Base-by-base conservation (phyloP, 2,797 vertebrate species). In the Pampus argenteus region DNA sequence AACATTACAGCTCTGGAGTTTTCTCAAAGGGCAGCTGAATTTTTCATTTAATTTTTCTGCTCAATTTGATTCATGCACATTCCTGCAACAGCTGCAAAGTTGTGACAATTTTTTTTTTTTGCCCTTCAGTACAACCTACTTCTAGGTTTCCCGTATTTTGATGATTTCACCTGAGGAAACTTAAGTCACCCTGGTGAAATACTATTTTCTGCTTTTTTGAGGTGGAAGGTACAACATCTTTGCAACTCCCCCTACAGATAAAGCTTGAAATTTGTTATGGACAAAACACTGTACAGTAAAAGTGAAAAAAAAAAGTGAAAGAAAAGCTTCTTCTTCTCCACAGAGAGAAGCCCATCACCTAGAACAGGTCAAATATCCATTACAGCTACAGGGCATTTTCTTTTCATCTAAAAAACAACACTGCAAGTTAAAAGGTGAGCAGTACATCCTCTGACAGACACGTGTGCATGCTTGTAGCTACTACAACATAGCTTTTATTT, bases 351-450 rank as follows among this genome's bases (percentile, higher is more conserved):
- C 57, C 58, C 57, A 51, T 66, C 50, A 48, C 59, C 26, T 83
- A 48, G 31, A 68, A 75, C 66, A 69, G 82, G 86, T 86, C 82
- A 88, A 82, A 59, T 52, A 77, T 64, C 57, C 56, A 59, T 68
- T 59, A 71, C 38, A 59, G 73, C 68, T 68, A 28, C 45, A 25
- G 45, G 68, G 58, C 28, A 45, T 71, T 83, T 81, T 65, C 34
- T 69, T 83, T 79, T 76, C 34, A 78, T 79, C 63, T 71, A n/a
- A 71, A 74, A 81, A 72, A 76, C 45, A 71, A 78, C 50, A 60
- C 42, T 36, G 25, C 57, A 62, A 38, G 60, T 61, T 74, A 66
- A 80, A 78, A 72, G 31, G 64, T 58, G 64, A 78, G 44, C 23
- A 60, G 28, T 44, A 29, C 20, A 68, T 63, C 10, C 6, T 40